Evolutionary conservation across 2,888 invertebrate genomes (phyloP), one percentile per base, ranked within the genome.

Genomic region (Lasioglossum zephyrum): DNA sequence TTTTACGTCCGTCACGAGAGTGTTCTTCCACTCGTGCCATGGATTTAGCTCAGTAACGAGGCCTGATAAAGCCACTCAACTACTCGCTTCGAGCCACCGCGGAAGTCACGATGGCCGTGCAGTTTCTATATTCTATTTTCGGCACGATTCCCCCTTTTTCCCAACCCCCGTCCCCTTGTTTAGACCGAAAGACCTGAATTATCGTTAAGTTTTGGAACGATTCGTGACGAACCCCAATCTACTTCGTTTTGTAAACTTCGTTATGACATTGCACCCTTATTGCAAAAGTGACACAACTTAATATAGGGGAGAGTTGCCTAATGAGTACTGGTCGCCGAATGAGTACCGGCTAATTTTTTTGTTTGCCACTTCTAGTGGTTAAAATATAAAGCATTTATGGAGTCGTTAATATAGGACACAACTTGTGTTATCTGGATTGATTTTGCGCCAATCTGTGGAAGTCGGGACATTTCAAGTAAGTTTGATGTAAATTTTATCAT

Each of bases 41-140:
- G 84, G 88, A 88, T 89, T 89, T 89, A 89, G 88, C 79, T 84
- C 86, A 77, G 87, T 84, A 88, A 86, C 84, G 82, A 81, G 88
- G 70, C 79, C 88, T 88, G 88, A 88, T 88, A 88, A 88, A 88
- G 88, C 88, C 86, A 88, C 88, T 88, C 87, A 88, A 83, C 82
- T 79, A 78, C 77, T 78, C 87, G 74, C 82, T 81, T 70, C 82
- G 77, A 79, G 73, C 82, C 81, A 81, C 76, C 77, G 76, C 76
- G 87, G 74, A 84, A 79, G 81, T 86, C 82, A 83, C 82, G 80
- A 81, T 87, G 75, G 53, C 63, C 49, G 63, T 57, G 73, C 73
- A 81, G 36, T 84, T 81, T 77, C 85, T 84, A 80, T 87, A 85
- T 87, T 77, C 75, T 70, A 77, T 84, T 87, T 82, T 82, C 73